Conservation (phyloP, 2,797 vertebrate species). For the Danionella dracula region DNA sequence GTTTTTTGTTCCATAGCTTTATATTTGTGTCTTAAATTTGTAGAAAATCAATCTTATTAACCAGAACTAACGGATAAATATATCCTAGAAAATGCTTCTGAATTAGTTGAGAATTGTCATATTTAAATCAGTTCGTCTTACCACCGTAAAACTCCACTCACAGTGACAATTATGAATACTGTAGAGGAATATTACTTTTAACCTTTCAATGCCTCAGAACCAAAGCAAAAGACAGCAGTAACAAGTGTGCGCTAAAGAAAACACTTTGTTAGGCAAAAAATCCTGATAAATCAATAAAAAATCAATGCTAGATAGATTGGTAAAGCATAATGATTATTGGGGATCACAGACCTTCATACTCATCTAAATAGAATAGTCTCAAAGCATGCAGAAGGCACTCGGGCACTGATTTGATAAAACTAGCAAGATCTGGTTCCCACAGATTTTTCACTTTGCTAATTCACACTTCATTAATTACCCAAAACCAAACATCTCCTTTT, state of each 20-base stretch:
- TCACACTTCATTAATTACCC: constrained; percentile 34
- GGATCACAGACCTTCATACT: neutral
- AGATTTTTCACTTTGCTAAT: constrained; percentile 20
- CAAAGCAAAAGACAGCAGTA: constrained; percentile 6
- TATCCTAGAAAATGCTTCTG: no score
- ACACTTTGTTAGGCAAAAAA: constrained; percentile 14
- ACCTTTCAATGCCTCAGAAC: neutral
- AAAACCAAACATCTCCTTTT: constrained; percentile 10
- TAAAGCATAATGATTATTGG: neutral
- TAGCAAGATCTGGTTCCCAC: constrained; percentile 11
- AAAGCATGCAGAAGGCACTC: neutral
- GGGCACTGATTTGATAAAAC: neutral
- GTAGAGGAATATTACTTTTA: neutral
- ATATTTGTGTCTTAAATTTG: no score
- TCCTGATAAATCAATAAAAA: constrained; percentile 3
- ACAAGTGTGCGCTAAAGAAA: constrained; percentile 16
- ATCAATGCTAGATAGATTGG: constrained; percentile 1
- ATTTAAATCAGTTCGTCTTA: neutral
- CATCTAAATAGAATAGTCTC: neutral
- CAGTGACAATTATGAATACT: neutral
- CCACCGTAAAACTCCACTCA: neutral
- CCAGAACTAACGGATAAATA: no score
- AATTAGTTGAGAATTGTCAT: neutral
- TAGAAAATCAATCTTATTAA: no score
- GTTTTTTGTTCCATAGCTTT: no score